Percentiles rank a stretch among this genome's conserved stretches.
Conservation (phyloP, 1,140 invertebrate genomes). For the Heliconius hermathena region DNA sequence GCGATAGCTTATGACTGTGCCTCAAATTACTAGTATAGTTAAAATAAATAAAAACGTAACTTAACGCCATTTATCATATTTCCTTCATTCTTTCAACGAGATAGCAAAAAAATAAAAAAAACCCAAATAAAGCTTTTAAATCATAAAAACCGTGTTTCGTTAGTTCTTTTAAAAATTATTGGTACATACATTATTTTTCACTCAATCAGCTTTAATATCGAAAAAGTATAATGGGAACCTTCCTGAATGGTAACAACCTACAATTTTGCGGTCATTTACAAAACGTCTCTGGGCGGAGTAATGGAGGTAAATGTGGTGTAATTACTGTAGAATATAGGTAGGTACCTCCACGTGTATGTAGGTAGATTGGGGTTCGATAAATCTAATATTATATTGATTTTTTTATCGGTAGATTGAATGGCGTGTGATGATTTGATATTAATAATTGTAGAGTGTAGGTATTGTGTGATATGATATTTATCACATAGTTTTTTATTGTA, state of each 20-base stretch:
- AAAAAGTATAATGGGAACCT: constrained; percentile 22
- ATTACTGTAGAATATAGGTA: neutral
- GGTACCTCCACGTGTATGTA: neutral
- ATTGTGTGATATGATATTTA: neutral
- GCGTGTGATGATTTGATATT: neutral
- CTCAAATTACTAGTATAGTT: neutral
- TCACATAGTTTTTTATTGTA: neutral
- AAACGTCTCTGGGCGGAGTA: constrained; percentile 29
- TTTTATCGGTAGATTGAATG: neutral
- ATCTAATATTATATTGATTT: neutral
- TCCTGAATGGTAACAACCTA: constrained; percentile 18
- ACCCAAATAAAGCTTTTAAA: neutral
- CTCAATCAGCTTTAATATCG: constrained; percentile 41
- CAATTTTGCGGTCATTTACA: constrained; percentile 32
- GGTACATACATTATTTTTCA: constrained; percentile 34
- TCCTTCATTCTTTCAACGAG: neutral
- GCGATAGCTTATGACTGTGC: no score
- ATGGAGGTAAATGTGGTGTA: neutral
- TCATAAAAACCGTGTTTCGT: constrained; percentile 2
- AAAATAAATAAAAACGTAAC: neutral
- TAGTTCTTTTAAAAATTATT: constrained; percentile 15
- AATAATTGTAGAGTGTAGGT: neutral
- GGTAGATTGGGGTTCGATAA: neutral
- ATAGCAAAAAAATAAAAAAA: neutral
- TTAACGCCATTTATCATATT: neutral